Evolutionary conservation across 2,113 vertebrate genomes (phyloP), one percentile per base, ranked within the genome.

Genomic region (Oryzias celebensis): DNA sequence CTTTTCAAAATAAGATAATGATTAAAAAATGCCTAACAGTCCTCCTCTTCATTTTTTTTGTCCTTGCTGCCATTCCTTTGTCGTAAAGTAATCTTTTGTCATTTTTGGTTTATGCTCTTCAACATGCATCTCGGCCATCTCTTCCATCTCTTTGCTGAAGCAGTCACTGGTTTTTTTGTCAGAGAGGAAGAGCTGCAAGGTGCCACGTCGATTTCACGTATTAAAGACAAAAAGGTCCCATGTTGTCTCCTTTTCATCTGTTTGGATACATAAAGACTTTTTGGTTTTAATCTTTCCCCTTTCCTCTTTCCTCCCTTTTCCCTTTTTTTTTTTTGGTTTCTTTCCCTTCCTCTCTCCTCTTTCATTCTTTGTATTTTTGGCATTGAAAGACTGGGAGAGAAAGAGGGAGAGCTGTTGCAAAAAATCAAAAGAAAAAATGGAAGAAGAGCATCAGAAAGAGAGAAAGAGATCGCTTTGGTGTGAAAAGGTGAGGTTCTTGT

Each of bases 281-380:
- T 92, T 91, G 91, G 88, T 92, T 91, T 92, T 65, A 80, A 84
- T 90, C 85, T 84, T 81, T 68, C 86, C 68, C 76, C 79, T 82
- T 62, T 81, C 71, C 85, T 68, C 74, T 79, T 82, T 62, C 67
- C 53, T 65, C 73, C 67, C 76, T 80, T 83, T 75, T 79, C 75
- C 78, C 78, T 36, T 31, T 72, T 20, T 31, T 72, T 20, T 79
- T 77, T 73, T 82, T 70, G 73, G 74, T 77, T 15, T 79, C 76
- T 73, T 67, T 83, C 85, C 64, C 71, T 89, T 87, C 76, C 61
- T 89, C 90, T 88, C 90, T 87, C 84, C 86, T 88, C 88, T 89
- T 91, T 90, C 90, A 89, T 89, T 88, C 87, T 89, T 85, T 91
- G 78, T 91, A 89, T 91, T 91, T 92, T 92, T 92, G 91, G 90